Base-by-base conservation (phyloP, 1,140 invertebrate species). In the Parapsyche elsis region DNA sequence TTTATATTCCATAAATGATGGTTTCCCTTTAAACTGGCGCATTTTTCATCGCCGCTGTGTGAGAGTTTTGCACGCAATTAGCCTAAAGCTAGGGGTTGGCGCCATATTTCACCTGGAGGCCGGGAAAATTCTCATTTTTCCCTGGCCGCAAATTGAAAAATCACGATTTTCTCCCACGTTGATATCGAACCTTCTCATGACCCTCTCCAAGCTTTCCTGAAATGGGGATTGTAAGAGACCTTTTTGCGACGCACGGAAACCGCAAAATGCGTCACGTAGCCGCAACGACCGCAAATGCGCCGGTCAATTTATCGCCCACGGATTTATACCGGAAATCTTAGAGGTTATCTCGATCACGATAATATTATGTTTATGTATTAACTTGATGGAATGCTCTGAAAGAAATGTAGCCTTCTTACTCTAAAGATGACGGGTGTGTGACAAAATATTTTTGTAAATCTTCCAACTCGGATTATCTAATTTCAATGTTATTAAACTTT, bases 211-310 rank as follows among this genome's bases (percentile, higher is more conserved):
- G 30, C n/a, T 38, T 38, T 38, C 30, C 57, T 16, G 21, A 19
- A 61, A 61, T 61, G 57, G 21, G 57, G 57, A 21, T 61, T 19
- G 57, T 9, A n/a, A 16, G 16, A 61, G 16, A 61, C 57, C 57
- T 61, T 61, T 61, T 61, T 61, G 49, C 12, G 16, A 19, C 9
- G 57, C 57, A 9, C 16, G 57, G 16, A 19, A n/a, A 53, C 57
- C 57, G 57, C 57, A 61, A 61, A 61, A 21, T 61, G 57, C 57
- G n/a, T 38, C 30, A 38, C 30, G 30, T 38, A 38, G 30, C 57
- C 7, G 57, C 57, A 21, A 61, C 57, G 30, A 61, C 57, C 57
- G 16, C 57, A 61, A 61, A 61, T 21, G 57, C 16, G 9, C 64
- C 64, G 64, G 21, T 26, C 64, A 67, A 26, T 24, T 26, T 67